A percentile compares a stretch with the other conserved stretches of the same genome.
These are phyloP conservation scores for Sweltsa coloradensis DNA, from an alignment of 1,140 invertebrate species.

Conservation along the genomic window DNA sequence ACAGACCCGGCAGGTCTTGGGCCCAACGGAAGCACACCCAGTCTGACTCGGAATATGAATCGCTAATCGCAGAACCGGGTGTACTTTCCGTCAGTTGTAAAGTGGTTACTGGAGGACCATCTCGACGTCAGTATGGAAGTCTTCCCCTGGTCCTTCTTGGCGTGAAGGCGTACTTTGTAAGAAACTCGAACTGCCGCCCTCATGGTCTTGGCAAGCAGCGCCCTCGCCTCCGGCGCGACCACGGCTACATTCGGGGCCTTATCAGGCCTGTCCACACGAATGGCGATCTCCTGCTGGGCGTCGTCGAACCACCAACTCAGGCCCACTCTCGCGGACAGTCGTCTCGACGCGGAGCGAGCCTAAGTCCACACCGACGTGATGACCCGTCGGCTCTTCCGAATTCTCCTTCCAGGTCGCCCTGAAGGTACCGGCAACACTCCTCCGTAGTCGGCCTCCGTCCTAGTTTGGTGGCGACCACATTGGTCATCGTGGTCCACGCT, in stretches of 20 bases:
- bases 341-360: constrained; percentile 10
- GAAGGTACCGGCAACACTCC: constrained; percentile 16
- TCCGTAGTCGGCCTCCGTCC: constrained; percentile 3
- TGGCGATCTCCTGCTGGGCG: constrained; percentile 2
- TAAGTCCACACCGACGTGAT: constrained; percentile 16
- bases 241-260: not conserved
- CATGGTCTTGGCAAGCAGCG: constrained; percentile 8
- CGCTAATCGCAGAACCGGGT: constrained; percentile 28
- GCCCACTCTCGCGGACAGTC: not conserved
- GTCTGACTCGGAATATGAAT: constrained; percentile 26
- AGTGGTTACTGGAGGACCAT: constrained; percentile 17
- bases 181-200: constrained; percentile 2
- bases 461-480: constrained; percentile 4
- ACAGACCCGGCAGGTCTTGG: constrained; percentile 22
- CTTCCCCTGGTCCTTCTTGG: constrained; percentile 19
- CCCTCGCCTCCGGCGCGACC: constrained; percentile 7
- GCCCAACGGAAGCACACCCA: constrained; percentile 23
- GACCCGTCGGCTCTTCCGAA: constrained; percentile 11
- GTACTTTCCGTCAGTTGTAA: constrained; percentile 18
- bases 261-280: not conserved
- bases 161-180: constrained; percentile 6
- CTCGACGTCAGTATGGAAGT: constrained; percentile 11
- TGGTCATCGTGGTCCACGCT: constrained; percentile 15
- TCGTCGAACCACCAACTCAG: constrained; percentile 15
- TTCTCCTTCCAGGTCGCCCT: constrained; percentile 12